Percentiles rank a stretch among this genome's conserved stretches.
Conservation (phyloP, 2,113 vertebrate genomes). For the Pionites leucogaster region DNA sequence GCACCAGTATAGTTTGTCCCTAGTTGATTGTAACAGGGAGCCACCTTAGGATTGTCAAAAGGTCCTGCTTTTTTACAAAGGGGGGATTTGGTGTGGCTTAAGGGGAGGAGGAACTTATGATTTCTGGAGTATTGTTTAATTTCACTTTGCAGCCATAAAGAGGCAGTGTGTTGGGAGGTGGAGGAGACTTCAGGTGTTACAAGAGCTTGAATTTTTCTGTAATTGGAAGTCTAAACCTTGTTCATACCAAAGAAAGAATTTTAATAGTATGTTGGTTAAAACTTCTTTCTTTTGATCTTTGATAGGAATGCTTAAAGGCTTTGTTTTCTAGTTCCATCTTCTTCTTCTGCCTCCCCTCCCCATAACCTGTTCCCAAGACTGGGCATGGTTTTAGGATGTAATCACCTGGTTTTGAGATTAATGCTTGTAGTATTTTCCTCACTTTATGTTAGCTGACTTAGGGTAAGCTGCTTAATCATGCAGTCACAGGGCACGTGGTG, state of each 20-base stretch:
- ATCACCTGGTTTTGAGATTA: background rate
- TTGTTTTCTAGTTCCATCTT: background rate
- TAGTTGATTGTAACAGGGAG: background rate
- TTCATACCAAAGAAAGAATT: conserved; percentile 30
- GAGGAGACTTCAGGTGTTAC: background rate
- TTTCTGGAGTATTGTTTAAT: background rate
- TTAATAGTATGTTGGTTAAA: background rate
- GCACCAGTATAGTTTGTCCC: fast-evolving
- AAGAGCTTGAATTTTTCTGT: conserved; percentile 3
- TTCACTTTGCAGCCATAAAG: background rate
- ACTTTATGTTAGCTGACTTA: background rate
- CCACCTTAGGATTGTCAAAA: background rate
- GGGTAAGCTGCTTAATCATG: background rate
- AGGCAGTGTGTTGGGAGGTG: background rate
- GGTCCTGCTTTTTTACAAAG: background rate
- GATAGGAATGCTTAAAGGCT: conserved; percentile 2
- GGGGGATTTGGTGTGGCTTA: background rate
- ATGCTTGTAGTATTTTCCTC: background rate
- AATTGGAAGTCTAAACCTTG: background rate
- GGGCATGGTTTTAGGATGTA: background rate
- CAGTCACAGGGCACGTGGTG: background rate
- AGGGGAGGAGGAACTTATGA: background rate
- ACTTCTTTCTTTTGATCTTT: conserved; percentile 3
- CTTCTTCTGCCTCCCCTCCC: background rate
- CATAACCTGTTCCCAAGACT: background rate